These are phyloP conservation scores for Scaptomyza pallida DNA, from an alignment of 1,140 invertebrate genomes.

Conservation along the genomic window DNA sequence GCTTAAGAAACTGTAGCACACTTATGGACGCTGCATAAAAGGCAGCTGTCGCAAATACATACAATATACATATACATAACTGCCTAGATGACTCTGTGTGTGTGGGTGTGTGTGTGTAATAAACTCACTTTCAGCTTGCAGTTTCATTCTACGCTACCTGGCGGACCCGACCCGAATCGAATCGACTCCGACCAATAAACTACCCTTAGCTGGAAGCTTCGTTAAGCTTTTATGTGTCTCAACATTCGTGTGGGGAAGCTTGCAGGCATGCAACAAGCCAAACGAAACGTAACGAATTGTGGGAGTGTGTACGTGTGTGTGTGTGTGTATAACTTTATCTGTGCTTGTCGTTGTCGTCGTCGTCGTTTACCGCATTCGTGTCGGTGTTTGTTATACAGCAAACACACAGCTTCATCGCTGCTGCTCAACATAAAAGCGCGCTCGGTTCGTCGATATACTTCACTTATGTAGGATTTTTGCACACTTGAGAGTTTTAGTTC, in stretches of 20 bases:
- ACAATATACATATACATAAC: not conserved
- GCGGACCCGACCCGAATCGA: too few relatives aligned
- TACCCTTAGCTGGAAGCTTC: slow-evolving; percentile 53
- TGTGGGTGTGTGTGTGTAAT: slow-evolving; percentile 2
- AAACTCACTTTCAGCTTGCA: slow-evolving; percentile 36
- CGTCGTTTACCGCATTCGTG: slow-evolving; percentile 9
- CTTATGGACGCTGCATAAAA: slow-evolving; percentile 34
- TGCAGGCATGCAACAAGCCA: slow-evolving; percentile 73
- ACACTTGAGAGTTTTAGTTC: slow-evolving; percentile 82
- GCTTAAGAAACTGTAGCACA: slow-evolving; percentile 28
- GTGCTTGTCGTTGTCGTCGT: slow-evolving; percentile 23
- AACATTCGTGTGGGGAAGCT: slow-evolving; percentile 50
- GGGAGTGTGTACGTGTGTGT: slow-evolving; percentile 16
- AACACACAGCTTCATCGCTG: slow-evolving; percentile 35
- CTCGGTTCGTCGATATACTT: slow-evolving; percentile 58
- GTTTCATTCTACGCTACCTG: slow-evolving; percentile 37
- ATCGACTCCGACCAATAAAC: slow-evolving; percentile 7
- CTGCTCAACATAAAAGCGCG: slow-evolving; percentile 64
- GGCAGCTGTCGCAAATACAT: slow-evolving; percentile 31
- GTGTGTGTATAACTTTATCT: slow-evolving; percentile 8
- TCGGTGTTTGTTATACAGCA: slow-evolving; percentile 32
- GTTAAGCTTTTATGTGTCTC: slow-evolving; percentile 64
- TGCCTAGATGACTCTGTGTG: not conserved
- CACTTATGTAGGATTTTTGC: slow-evolving; percentile 79
- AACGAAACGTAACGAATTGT: slow-evolving; percentile 3